Base-by-base conservation (phyloP, 1,140 invertebrate genomes). In the Nasonia giraulti region DNA sequence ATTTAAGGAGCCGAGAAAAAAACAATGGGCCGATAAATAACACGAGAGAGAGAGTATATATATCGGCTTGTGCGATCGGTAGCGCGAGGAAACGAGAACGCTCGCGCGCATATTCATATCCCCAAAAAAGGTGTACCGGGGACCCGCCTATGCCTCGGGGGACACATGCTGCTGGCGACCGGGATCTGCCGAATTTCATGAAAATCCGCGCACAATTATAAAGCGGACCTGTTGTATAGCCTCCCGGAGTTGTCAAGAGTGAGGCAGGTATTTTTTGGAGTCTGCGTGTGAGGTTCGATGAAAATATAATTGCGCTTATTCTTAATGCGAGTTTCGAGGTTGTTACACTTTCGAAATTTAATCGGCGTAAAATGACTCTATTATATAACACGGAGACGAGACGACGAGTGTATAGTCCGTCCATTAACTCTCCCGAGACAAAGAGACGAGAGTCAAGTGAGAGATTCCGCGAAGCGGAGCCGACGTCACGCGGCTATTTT, bases 171-270 rank as follows among this genome's bases (percentile, higher is more conserved):
- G 66, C 14, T n/a, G 20, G 71, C 75, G 74, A 69, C 83, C 83
- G 75, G 31, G 77, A 84, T 85, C 40, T 85, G 62, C 74, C 74
- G 71, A 71, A 71, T 37, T 85, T 71, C 44, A 69, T 71, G 73
- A 85, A 78, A 81, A 85, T 81, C 27, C 27, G 37, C 27, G 37
- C 73, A 81, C 84, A 77, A 85, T 81, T 81, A 81, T 27, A 27
- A 27, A 85, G 37, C 27, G 50, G 17, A 82, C 47, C 50, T 82
- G 62, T 69, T 73, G 1, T 27, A 55, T 10, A 78, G n/a, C 1
- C 27, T 0, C 14, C 14, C 62, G 62, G 4, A 20, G 12, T 66
- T 8, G 40, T 44, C 40, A n/a, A 20, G 33, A 37, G 33, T 37
- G 62, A 66, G 62, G n/a, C 62, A n/a, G 40, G 40, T 44, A 11